Percentiles rank a stretch among this genome's conserved stretches.
These are phyloP conservation scores for Rhagoletis zephyria DNA, from an alignment of 1,140 invertebrate species.

Conservation along the genomic window DNA sequence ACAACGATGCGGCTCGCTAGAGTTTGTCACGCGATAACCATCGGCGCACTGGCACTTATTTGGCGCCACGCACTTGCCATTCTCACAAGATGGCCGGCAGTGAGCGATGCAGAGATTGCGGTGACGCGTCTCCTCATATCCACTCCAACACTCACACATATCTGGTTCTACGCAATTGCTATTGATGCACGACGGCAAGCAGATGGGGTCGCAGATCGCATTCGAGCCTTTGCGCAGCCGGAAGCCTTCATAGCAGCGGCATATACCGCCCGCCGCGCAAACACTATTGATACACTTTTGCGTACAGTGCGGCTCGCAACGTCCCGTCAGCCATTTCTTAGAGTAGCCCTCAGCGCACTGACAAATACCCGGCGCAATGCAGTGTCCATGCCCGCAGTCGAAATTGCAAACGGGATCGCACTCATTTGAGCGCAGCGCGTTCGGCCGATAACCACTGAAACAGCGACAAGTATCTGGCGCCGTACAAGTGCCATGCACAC, in stretches of 20 bases:
- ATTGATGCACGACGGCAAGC: constrained; percentile 71
- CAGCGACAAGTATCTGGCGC: constrained; percentile 68
- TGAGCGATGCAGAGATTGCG: constrained; percentile 63
- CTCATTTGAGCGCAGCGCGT: constrained; percentile 65
- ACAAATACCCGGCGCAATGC: constrained; percentile 67
- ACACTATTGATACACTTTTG: constrained; percentile 68
- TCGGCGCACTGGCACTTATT: constrained; percentile 65
- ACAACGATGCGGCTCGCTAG: constrained; percentile 64
- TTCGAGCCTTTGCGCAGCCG: constrained; percentile 61
- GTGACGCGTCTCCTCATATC: constrained; percentile 68
- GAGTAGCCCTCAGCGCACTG: constrained; percentile 65
- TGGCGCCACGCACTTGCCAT: constrained; percentile 65
- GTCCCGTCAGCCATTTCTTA: constrained; percentile 65
- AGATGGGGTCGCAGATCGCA: constrained; percentile 73
- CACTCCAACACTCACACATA: constrained; percentile 63
- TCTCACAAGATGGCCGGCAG: constrained; percentile 73
- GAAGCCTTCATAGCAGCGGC: constrained; percentile 69
- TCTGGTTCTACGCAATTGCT: constrained; percentile 75
- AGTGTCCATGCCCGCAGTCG: constrained; percentile 63
- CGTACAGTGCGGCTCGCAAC: constrained; percentile 72
- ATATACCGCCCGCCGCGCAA: constrained; percentile 62
- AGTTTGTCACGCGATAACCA: constrained; percentile 66
- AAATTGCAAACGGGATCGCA: constrained; percentile 68
- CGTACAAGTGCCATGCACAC: constrained; percentile 68
- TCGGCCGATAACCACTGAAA: constrained; percentile 65